Evolutionary conservation across 1,140 invertebrate genomes (phyloP).

Genomic region (Drosophila quadrilineata): DNA sequence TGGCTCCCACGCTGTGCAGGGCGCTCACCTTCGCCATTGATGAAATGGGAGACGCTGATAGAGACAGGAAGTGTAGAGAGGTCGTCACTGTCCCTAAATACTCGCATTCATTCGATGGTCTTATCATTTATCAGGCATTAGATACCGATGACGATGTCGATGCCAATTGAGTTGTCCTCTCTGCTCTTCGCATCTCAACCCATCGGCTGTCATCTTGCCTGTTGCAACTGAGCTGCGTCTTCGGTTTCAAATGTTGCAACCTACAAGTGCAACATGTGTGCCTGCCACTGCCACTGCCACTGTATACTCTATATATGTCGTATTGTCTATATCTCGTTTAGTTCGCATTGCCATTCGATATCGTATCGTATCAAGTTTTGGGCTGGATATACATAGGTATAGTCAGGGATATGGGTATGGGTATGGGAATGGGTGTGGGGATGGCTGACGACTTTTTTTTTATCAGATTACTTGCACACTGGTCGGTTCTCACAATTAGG

Average conservation of each 20-base stretch:
- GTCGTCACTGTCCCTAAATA: slow-evolving; percentile 36
- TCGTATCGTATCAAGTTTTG: too few species aligned
- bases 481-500: slow-evolving; percentile 48
- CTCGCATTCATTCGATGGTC: slow-evolving; percentile 47
- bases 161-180: neutral
- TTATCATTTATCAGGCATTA: slow-evolving; percentile 52
- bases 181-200: neutral
- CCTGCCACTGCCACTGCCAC: too few species aligned
- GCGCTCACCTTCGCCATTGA: slow-evolving; percentile 41
- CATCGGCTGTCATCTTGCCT: neutral
- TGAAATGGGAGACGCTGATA: slow-evolving; percentile 60
- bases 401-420: neutral
- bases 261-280: slow-evolving; percentile 50
- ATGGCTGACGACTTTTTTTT: slow-evolving; percentile 1
- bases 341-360: too few species aligned
- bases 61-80: slow-evolving; percentile 46
- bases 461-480: slow-evolving; percentile 51
- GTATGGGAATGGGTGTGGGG: neutral
- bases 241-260: slow-evolving; percentile 52
- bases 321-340: too few species aligned
- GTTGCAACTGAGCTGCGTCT: slow-evolving; percentile 56
- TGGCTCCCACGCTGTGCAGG: slow-evolving; percentile 58
- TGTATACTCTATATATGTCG: too few species aligned
- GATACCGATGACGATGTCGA: slow-evolving; percentile 1
- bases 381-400: too few species aligned